These are phyloP conservation scores for Passer montanus DNA, from an alignment of 2,113 vertebrate species.

Conservation along the genomic window DNA sequence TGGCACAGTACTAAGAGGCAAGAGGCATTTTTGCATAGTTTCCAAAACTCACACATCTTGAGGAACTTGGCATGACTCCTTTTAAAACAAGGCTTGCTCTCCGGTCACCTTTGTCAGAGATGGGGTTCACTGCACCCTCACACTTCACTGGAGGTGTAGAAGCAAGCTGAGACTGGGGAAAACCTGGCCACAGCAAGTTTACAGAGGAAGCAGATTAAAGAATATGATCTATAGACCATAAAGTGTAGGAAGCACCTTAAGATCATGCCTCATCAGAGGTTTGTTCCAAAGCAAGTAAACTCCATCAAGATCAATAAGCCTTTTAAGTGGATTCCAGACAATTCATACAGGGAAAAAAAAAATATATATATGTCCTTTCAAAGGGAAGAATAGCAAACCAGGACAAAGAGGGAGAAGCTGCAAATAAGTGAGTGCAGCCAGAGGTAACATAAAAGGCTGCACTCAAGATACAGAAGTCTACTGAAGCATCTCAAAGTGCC, in stretches of 20 bases:
- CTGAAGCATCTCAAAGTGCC: background rate
- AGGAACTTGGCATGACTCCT: background rate
- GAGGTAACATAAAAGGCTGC: background rate
- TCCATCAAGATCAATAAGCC: background rate
- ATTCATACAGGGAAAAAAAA: background rate
- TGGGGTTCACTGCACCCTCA: background rate
- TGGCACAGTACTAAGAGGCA: background rate
- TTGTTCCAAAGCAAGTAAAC: slow-evolving; percentile 28
- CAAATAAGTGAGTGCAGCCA: background rate
- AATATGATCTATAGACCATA: background rate
- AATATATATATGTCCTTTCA: background rate
- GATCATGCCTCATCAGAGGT: rapidly evolving
- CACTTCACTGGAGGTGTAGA: background rate
- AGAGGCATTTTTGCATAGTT: background rate
- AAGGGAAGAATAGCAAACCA: background rate
- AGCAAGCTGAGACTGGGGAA: background rate
- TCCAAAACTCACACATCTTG: background rate
- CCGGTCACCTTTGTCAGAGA: background rate
- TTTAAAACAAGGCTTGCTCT: background rate
- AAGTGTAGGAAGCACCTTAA: background rate
- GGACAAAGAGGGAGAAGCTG: background rate
- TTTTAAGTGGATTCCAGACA: background rate
- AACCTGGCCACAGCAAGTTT: slow-evolving; percentile 3
- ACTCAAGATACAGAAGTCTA: background rate
- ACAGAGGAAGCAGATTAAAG: slow-evolving; percentile 13